These are phyloP conservation scores for Rhodophaea formosa DNA, from an alignment of 2,888 invertebrate species.

Conservation along the genomic window DNA sequence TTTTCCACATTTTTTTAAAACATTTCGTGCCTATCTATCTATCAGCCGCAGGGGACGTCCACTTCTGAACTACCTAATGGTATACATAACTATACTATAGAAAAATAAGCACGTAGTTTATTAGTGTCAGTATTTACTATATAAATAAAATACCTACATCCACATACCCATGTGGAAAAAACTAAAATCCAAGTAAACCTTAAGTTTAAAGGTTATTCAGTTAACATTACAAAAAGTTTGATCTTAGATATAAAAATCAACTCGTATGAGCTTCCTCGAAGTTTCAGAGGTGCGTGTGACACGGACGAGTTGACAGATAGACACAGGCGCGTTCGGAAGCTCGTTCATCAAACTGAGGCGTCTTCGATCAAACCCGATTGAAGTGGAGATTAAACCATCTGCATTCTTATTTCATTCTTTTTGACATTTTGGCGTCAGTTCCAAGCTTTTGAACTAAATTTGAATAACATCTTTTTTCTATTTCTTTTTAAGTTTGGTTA, in stretches of 20 bases:
- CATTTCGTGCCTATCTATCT: too few relatives aligned
- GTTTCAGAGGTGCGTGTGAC: conserved; percentile 31
- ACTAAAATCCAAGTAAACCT: not conserved
- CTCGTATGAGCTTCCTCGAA: conserved; percentile 8
- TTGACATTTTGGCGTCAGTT: conserved; percentile 36
- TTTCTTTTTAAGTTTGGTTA: not conserved
- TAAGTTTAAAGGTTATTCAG: not conserved
- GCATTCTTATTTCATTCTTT: conserved; percentile 25
- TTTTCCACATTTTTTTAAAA: too few relatives aligned
- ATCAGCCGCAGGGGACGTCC: too few relatives aligned
- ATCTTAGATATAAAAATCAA: conserved; percentile 20
- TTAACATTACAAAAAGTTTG: not conserved
- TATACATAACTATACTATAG: too few relatives aligned
- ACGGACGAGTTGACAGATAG: conserved; percentile 56
- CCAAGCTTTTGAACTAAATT: conserved; percentile 1
- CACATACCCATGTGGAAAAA: too few relatives aligned
- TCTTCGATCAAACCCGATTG: conserved; percentile 68
- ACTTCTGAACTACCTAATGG: too few relatives aligned
- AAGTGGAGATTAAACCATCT: conserved; percentile 45
- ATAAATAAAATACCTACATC: too few relatives aligned
- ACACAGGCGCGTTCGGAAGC: conserved; percentile 60
- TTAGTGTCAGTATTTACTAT: too few relatives aligned
- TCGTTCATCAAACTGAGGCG: conserved; percentile 66
- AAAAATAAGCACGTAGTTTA: too few relatives aligned
- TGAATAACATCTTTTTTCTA: not conserved